Percentiles rank a stretch among this genome's conserved stretches.
phyloP scores from a whole-genome alignment of 2,888 invertebrate species.

The Hypercompe scribonia region DNA sequence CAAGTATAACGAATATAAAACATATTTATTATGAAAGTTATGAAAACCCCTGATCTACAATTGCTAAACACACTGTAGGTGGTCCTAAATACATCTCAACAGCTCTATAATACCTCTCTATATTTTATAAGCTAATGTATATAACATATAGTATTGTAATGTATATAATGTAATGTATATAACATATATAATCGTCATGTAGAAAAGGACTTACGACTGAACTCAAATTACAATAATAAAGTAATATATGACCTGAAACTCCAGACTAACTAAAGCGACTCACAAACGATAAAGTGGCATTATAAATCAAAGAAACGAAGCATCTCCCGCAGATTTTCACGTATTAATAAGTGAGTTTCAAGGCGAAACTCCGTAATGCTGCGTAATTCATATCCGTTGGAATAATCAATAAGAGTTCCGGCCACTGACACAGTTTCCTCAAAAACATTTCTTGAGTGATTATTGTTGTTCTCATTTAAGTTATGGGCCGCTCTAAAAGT shows the following conservation, averaged over 20 bases:
- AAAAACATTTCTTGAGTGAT: slow-evolving; percentile 25
- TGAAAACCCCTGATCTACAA: neutral
- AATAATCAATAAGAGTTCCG: slow-evolving; percentile 28
- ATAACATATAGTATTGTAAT: neutral
- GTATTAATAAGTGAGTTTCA: slow-evolving; percentile 62
- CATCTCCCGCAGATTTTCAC: slow-evolving; percentile 66
- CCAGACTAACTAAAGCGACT: slow-evolving; percentile 37
- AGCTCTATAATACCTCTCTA: slow-evolving; percentile 1
- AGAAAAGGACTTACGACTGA: slow-evolving; percentile 28
- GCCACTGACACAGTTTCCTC: slow-evolving; percentile 16
- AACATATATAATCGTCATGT: slow-evolving; percentile 5
- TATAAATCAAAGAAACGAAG: slow-evolving; percentile 67
- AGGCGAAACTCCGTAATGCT: slow-evolving; percentile 25
- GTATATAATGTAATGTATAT: slow-evolving; percentile 12
- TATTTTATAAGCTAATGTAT: neutral
- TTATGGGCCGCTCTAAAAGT: slow-evolving; percentile 5
- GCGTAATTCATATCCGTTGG: slow-evolving; percentile 30
- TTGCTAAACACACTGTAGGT: slow-evolving; percentile 2
- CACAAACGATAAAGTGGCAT: slow-evolving; percentile 61
- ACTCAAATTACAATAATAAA: slow-evolving; percentile 43
- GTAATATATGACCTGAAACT: slow-evolving; percentile 47
- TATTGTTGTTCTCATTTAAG: slow-evolving; percentile 13
- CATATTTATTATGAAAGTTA: slow-evolving; percentile 11
- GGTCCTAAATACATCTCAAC: slow-evolving; percentile 5
- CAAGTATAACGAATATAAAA: neutral